These are phyloP conservation scores for Macropodus opercularis DNA, from an alignment of 2,797 vertebrate species.

Conservation along the genomic window DNA sequence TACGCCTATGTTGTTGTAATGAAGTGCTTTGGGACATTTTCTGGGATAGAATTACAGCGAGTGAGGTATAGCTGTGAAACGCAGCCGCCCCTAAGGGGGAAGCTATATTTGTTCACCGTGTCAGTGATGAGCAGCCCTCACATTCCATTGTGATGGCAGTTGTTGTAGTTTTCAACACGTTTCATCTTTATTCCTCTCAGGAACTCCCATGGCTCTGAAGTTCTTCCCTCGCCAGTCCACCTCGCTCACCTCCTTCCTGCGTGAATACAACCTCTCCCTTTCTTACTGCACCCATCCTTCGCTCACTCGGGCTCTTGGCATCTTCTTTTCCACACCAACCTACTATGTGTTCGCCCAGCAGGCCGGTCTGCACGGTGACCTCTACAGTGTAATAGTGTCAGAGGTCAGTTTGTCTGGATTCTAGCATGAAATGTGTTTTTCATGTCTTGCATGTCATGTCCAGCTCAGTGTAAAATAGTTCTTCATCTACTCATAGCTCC, in stretches of 20 bases:
- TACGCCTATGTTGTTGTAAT: slow-evolving; percentile 53
- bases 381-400: slow-evolving; percentile 92
- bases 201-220: slow-evolving; percentile 95
- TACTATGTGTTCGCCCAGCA: slow-evolving; percentile 95
- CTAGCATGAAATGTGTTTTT: slow-evolving; percentile 2
- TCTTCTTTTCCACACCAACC: slow-evolving; percentile 90
- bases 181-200: slow-evolving; percentile 70
- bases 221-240: slow-evolving; percentile 90
- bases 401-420: slow-evolving; percentile 79
- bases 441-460: background rate
- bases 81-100: slow-evolving; percentile 42
- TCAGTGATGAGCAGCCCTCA: slow-evolving; percentile 33
- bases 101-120: slow-evolving; percentile 65
- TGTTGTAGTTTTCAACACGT: slow-evolving; percentile 10
- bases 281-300: slow-evolving; percentile 90
- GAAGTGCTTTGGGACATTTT: slow-evolving; percentile 52
- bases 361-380: slow-evolving; percentile 90
- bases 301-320: slow-evolving; percentile 89
- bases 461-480: background rate
- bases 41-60: slow-evolving; percentile 59
- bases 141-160: slow-evolving; percentile 16
- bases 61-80: slow-evolving; percentile 38
- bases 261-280: slow-evolving; percentile 94
- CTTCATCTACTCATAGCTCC: background rate
- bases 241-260: slow-evolving; percentile 89